Evolutionary conservation across 2,888 invertebrate species (phyloP).

Genomic region (Stenodera caucasica): DNA sequence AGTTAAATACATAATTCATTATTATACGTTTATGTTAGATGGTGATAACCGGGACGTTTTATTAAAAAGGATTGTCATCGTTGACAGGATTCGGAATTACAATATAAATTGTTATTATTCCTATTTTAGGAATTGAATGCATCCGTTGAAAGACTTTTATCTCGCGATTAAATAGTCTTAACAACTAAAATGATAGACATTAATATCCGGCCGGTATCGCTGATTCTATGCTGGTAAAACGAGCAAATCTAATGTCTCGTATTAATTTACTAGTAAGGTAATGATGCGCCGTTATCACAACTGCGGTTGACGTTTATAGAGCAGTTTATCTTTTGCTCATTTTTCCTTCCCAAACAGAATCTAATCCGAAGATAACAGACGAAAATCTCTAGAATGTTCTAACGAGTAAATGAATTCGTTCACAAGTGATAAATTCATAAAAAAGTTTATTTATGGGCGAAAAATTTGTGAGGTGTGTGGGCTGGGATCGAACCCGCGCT

Average conservation of each 20-base stretch:
- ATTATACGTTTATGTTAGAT: background rate
- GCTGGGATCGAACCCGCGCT: no score
- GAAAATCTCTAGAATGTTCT: no score
- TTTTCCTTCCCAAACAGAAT: background rate
- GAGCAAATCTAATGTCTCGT: slow-evolving; percentile 1
- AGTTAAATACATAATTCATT: slow-evolving; percentile 2
- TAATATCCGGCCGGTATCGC: slow-evolving; percentile 6
- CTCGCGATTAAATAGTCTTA: background rate
- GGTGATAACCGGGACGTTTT: background rate
- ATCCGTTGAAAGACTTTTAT: background rate
- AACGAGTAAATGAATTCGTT: no score
- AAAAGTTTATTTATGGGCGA: no score
- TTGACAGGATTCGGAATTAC: background rate
- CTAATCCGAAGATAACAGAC: no score
- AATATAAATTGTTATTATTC: no score
- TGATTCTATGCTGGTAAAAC: background rate
- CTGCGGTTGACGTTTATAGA: slow-evolving; percentile 10
- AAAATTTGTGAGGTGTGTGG: no score
- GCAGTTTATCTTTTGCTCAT: background rate
- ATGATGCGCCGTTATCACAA: slow-evolving; percentile 5
- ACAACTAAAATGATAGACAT: background rate
- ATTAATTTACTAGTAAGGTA: slow-evolving; percentile 10
- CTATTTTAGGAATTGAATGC: no score
- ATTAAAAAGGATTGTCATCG: background rate
- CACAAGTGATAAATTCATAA: no score